phyloP scores from a whole-genome alignment of 2,113 vertebrate genomes.

The Piaya cayana region DNA sequence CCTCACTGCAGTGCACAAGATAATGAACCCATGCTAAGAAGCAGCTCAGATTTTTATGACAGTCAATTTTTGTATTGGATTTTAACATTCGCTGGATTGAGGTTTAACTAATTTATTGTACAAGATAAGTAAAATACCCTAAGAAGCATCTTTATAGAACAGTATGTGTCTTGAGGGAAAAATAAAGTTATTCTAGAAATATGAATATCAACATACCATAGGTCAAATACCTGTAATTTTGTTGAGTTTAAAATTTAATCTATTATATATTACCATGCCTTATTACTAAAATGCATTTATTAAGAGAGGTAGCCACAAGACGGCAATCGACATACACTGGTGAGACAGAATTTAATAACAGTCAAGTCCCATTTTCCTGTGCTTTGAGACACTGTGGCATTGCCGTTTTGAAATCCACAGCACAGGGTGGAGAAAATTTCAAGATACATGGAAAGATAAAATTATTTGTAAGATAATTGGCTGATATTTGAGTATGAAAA shows the following conservation, averaged over 20 bases:
- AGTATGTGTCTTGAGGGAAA: not conserved
- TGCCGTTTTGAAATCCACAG: not conserved
- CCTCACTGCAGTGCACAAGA: too few relatives aligned
- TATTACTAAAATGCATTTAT: not conserved
- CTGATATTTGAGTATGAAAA: not conserved
- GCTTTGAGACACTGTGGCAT: not conserved
- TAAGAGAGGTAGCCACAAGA: not conserved
- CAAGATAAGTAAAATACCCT: not conserved
- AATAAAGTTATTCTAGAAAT: not conserved
- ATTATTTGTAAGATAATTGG: not conserved
- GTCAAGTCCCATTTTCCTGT: not conserved
- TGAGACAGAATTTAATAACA: not conserved
- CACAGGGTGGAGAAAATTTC: accelerated
- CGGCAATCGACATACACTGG: accelerated
- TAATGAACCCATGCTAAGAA: accelerated
- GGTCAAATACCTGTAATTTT: not conserved
- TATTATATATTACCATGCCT: not conserved
- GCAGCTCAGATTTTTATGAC: not conserved
- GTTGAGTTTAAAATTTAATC: not conserved
- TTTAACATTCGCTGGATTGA: not conserved
- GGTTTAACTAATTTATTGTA: not conserved
- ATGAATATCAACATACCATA: not conserved
- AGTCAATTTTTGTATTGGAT: not conserved
- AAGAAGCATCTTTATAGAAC: not conserved
- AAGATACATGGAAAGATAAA: not conserved